These are phyloP conservation scores for Sapajus apella DNA, from an alignment of 2,113 vertebrate species.

Conservation along the genomic window DNA sequence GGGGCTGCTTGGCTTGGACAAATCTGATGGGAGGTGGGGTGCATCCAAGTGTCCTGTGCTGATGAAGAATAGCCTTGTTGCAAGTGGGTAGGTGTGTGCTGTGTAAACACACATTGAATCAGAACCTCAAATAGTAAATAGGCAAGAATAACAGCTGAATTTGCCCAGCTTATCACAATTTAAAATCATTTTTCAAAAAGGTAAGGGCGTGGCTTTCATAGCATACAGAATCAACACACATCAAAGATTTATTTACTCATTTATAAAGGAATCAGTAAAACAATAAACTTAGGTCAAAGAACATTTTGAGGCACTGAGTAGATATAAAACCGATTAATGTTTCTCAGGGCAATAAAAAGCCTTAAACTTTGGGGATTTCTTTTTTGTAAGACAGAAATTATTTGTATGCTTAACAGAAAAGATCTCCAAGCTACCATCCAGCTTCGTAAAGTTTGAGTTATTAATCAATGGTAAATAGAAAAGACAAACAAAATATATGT, in stretches of 20 bases:
- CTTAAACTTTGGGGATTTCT: neutral
- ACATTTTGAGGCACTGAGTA: neutral
- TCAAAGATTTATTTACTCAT: neutral
- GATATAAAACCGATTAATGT: neutral
- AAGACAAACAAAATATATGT: neutral
- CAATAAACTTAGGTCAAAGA: neutral
- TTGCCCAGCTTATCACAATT: neutral
- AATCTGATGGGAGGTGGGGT: too few relatives aligned
- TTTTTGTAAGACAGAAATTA: neutral
- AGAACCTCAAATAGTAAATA: neutral
- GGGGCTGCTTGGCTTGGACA: neutral
- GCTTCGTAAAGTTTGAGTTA: neutral
- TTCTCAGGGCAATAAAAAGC: neutral
- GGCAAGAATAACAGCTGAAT: neutral
- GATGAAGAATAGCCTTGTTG: too few relatives aligned
- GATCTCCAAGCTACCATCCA: neutral
- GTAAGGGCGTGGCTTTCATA: neutral
- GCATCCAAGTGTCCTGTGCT: neutral
- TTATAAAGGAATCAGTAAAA: neutral
- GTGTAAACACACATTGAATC: neutral
- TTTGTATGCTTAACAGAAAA: neutral
- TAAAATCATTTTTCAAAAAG: neutral
- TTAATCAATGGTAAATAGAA: neutral
- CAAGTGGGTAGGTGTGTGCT: neutral
- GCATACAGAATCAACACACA: neutral